These are phyloP conservation scores for Lichenostomus cassidix DNA, from an alignment of 2,113 vertebrate genomes.

Conservation along the genomic window DNA sequence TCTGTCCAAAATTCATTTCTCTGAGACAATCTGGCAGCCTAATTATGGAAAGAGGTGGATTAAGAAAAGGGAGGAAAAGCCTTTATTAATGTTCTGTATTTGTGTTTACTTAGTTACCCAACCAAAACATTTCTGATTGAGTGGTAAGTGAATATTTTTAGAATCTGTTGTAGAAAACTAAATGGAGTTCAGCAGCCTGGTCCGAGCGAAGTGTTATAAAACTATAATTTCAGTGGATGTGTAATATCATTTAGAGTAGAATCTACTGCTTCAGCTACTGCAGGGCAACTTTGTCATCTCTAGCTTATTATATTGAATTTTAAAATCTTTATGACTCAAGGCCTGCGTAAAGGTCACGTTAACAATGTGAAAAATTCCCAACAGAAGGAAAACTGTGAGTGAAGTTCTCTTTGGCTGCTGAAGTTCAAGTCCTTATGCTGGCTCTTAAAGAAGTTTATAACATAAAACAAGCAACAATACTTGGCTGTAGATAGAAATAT, in stretches of 20 bases:
- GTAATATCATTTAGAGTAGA: not conserved
- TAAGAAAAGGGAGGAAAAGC: not conserved
- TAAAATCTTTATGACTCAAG: not conserved
- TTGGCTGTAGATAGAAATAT: not conserved
- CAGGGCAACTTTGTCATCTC: not conserved
- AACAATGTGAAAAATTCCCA: not conserved
- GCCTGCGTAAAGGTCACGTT: not conserved
- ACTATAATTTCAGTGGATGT: not conserved
- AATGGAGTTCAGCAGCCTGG: not conserved
- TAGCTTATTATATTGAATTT: not conserved
- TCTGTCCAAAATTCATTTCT: not conserved
- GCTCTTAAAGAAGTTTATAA: not conserved
- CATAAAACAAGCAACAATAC: not conserved
- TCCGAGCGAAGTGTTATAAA: not conserved
- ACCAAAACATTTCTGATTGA: conserved; percentile 45
- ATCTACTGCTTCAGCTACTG: not conserved
- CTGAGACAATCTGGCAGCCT: conserved; percentile 4
- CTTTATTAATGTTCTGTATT: conserved; percentile 9
- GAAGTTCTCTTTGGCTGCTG: not conserved
- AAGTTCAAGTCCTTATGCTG: not conserved
- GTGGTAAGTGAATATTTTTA: conserved; percentile 22
- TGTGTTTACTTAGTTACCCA: conserved; percentile 27
- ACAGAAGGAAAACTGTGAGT: not conserved
- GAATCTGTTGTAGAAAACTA: not conserved
- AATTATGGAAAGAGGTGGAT: conserved; percentile 20